A percentile compares a stretch with the other conserved stretches of the same genome.
phyloP scores from a whole-genome alignment of 2,888 invertebrate species.

The Caenorhabditis wallacei region DNA sequence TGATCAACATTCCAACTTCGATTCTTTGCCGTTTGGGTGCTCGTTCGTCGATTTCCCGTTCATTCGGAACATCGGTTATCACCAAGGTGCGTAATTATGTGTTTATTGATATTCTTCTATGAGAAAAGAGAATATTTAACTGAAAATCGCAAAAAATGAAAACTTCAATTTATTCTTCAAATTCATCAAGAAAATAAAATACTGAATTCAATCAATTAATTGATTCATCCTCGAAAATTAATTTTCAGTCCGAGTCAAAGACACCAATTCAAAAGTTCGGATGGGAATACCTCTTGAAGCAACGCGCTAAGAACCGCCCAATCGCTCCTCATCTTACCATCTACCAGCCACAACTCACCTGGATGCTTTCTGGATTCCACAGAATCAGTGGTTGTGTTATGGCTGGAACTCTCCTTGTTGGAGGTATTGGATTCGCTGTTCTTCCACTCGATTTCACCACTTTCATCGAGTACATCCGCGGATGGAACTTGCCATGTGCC shows the following conservation, averaged over 20 bases:
- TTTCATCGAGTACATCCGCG: slow-evolving; percentile 79
- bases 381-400: slow-evolving; percentile 82
- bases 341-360: slow-evolving; percentile 83
- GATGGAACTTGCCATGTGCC: slow-evolving; percentile 77
- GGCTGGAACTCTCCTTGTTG: slow-evolving; percentile 82
- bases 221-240: too few species aligned
- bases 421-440: slow-evolving; percentile 80
- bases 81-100: slow-evolving; percentile 39
- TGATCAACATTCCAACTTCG: slow-evolving; percentile 63
- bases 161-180: too few species aligned
- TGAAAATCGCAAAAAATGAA: background rate
- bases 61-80: slow-evolving; percentile 57
- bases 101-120: background rate
- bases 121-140: background rate
- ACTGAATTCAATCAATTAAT: too few species aligned
- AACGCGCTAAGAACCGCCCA: slow-evolving; percentile 79
- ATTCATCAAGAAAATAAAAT: too few species aligned
- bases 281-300: slow-evolving; percentile 81
- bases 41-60: slow-evolving; percentile 57
- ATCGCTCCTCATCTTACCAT: slow-evolving; percentile 82
- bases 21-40: slow-evolving; percentile 61
- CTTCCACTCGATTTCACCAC: slow-evolving; percentile 81
- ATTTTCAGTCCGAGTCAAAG: slow-evolving; percentile 65
- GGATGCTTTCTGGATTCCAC: slow-evolving; percentile 82
- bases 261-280: slow-evolving; percentile 81